Conservation (phyloP, 92 coral and sea anemone species). For the Umimayanthus kanabou region DNA sequence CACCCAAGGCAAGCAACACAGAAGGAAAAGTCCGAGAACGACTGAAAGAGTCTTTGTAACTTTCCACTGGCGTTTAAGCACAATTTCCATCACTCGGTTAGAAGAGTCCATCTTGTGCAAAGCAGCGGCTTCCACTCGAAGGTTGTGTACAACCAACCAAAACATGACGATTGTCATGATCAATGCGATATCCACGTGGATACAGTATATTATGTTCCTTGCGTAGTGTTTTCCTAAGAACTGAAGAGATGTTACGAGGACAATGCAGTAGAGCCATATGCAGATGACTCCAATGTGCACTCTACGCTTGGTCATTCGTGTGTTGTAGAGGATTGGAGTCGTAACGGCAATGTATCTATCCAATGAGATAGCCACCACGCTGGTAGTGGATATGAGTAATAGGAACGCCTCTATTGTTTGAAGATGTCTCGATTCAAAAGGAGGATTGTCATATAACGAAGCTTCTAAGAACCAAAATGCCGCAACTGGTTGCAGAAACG, state of each 20-base stretch:
- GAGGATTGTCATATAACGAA: not conserved
- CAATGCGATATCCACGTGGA: constrained; percentile 12
- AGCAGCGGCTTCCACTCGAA: constrained; percentile 2
- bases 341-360: constrained; percentile 34
- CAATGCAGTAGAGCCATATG: constrained; percentile 25
- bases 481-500: constrained; percentile 23
- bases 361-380: constrained; percentile 32
- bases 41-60: constrained; percentile 26
- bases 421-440: constrained; percentile 39
- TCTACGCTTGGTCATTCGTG: constrained; percentile 19
- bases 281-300: not conserved
- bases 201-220: constrained; percentile 27
- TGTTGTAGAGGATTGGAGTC: constrained; percentile 7
- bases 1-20: constrained; percentile 36
- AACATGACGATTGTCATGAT: constrained; percentile 14
- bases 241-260: constrained; percentile 17
- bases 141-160: not conserved
- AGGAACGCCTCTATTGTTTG: constrained; percentile 32
- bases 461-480: constrained; percentile 31
- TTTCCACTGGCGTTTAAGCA: constrained; percentile 19
- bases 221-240: constrained; percentile 11
- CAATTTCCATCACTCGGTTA: not conserved
- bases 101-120: constrained; percentile 4
- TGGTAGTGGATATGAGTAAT: constrained; percentile 19
- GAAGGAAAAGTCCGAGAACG: constrained; percentile 24